Base-by-base conservation (phyloP, 2,113 vertebrate species). In the Pogona vitticeps region DNA sequence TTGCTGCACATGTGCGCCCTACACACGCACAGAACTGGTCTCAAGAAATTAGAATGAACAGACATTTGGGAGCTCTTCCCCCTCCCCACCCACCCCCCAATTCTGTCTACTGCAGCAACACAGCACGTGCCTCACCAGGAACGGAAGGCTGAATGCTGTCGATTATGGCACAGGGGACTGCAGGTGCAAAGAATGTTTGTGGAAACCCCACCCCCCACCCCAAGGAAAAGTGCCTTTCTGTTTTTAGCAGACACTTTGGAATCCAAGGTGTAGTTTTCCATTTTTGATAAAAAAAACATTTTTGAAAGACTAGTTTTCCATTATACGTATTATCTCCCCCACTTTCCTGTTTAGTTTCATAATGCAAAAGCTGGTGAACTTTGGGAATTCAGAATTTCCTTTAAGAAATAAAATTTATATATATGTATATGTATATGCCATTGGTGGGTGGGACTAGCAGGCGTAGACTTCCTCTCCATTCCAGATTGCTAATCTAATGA, bases 301-400 rank as follows among this genome's bases (percentile, higher is more conserved):
- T 78, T 93, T 92, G 0, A 9, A 52, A 10, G 5, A 52, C 46
- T 88, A 78, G 40, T 82, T 73, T 86, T 82, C 91, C 76, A 88
- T 85, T 84, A 81, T 89, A 71, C 63, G 38, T 89, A 28, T 17
- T 21, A 6, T 63, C 67, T 83, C 15, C 83, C 88, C 84, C 90
- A n/a, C 14, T 84, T 18, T 76, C 83, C 75, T 17, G 88, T 88
- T 73, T 82, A 79, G 59, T 78, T 89, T 82, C 0, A 3, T 80
- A 77, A 4, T 88, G 17, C 23, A 63, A 91, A 87, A 94, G 92
- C 90, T 94, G 76, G 79, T 95, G 85, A 83, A 42, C 87, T 83
- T 88, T 46, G 9, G 68, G 77, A 84, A 88, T 88, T 95, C 77
- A 92, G 83, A 87, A 46, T 87, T 83, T 91, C 81, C 73, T 82